Evolutionary conservation across 2,797 vertebrate species (phyloP), one percentile per base, ranked within the genome.

Genomic region (Adelosebastes latens): DNA sequence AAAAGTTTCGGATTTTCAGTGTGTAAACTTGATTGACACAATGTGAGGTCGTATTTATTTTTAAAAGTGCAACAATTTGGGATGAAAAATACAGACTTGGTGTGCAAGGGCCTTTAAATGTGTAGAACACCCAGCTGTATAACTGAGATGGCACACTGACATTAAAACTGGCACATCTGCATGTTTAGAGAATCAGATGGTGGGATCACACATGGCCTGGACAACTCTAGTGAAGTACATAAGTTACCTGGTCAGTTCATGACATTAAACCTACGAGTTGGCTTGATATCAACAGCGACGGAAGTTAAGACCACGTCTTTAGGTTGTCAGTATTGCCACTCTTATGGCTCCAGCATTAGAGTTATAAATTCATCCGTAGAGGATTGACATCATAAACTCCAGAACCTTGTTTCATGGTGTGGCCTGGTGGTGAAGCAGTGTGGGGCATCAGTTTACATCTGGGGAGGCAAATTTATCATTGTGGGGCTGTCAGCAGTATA

Each of bases 381-480:
- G 22, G 63, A 79, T 22, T 14, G 61, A 67, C 80, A 62, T 39
- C 58, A 60, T 76, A 78, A 80, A 85, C 79, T 69, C 75, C 18
- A 22, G 59, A 59, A 42, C 22, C 62, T 52, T 63, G 80, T 82
- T 78, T 77, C 31, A 25, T 25, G 42, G 39, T 22, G 62, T 31
- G 56, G 56, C 72, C 71, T 18, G 76, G 36, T 63, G 32, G 25
- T 31, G 34, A 56, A 77, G 60, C 68, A 65, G 63, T 49, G 67
- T 22, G 56, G 46, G 59, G 63, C 60, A 66, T 82, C 85, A 76
- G 83, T 90, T 87, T 85, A 79, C 79, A 72, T 76, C 85, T 69
- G 62, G 32, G 42, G 64, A 61, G 83, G 85, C 86, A 85, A 79
- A 88, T 91, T 59, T 78, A 85, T 90, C 83, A 90, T 80, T 61